A percentile compares a stretch with the other conserved stretches of the same genome.
These are phyloP conservation scores for Perca schrenkii DNA, from an alignment of 2,113 vertebrate species.

Conservation along the genomic window DNA sequence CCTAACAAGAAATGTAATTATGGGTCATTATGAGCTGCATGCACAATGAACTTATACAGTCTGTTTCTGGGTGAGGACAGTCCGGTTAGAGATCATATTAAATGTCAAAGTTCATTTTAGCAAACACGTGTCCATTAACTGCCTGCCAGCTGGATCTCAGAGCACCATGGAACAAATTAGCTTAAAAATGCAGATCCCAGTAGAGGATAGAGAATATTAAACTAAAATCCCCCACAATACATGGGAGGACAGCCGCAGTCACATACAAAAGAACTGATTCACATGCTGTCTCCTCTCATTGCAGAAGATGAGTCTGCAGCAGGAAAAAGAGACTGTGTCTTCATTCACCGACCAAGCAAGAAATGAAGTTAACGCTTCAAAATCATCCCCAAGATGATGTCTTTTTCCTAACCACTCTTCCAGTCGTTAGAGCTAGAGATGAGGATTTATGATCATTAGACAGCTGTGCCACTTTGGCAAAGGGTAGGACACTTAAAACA, in stretches of 20 bases:
- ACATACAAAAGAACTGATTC: conserved; percentile 20
- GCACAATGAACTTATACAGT: too few species aligned
- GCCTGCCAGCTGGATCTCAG: not conserved
- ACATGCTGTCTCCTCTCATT: conserved; percentile 19
- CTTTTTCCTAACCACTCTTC: conserved; percentile 20
- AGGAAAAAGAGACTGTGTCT: conserved; percentile 17
- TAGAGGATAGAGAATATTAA: not conserved
- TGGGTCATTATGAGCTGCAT: too few species aligned
- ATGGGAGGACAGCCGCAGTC: not conserved
- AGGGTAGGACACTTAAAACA: conserved; percentile 28
- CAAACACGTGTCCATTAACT: not conserved
- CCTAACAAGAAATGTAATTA: too few species aligned
- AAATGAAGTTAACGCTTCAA: conserved; percentile 53
- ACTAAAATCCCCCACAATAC: conserved; percentile 14
- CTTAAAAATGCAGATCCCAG: conserved; percentile 16
- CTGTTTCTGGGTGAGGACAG: too few species aligned
- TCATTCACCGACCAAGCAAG: conserved; percentile 57
- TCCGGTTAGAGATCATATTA: conserved; percentile 12
- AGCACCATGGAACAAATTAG: not conserved
- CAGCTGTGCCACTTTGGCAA: conserved; percentile 28
- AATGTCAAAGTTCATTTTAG: not conserved
- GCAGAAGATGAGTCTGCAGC: conserved; percentile 26
- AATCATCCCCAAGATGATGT: conserved; percentile 46
- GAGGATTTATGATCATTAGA: conserved; percentile 49
- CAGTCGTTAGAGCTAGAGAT: conserved; percentile 24